Base-by-base conservation (phyloP, 2,113 vertebrate genomes). In the Aphyosemion australe region DNA sequence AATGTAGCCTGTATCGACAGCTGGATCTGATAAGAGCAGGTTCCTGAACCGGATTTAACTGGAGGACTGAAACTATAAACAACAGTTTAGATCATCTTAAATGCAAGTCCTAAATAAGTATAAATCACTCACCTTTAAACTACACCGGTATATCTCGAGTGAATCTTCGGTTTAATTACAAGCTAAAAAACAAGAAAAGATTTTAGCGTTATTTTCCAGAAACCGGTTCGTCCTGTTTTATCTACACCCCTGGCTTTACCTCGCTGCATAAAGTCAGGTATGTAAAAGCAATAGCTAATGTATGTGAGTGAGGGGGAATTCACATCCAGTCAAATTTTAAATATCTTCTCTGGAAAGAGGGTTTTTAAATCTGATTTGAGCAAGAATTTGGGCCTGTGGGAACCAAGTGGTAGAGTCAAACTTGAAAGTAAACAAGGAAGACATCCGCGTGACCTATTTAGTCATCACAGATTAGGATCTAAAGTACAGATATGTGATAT, bases 201-300 rank as follows among this genome's bases (percentile, higher is more conserved):
- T 6, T 11, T 9, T 1, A 2, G 54, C 21, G 1, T 20, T 12
- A 4, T 19, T 41, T 51, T 64, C 2, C 26, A 12, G 0, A 72
- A 78, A 80, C 69, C 39, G 43, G 80, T 64, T 64, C 32, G 49
- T 45, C 69, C 69, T 53, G 67, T 21, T 56, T 6, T 12, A 13
- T 34, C 20, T 0, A 47, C 21, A 51, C 26, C 63, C 21, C 11
- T 49, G 16, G 10, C 12, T 54, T 50, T 19, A 37, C 15, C 20
- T 42, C 16, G 26, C 5, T 39, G 41, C 18, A 19, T 5, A 2
- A 20, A 12, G 51, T 32, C 18, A 55, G 48, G 32, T 19, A 55
- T 12, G 42, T 8, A 62, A 37, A 37, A 37, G 34, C 34, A 37
- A 37, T 10, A 8, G 34, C 7, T 32, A 32, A 3, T 32, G 4